Evolutionary conservation across 2,888 invertebrate species (phyloP).

Genomic region (Conomelus anceps): DNA sequence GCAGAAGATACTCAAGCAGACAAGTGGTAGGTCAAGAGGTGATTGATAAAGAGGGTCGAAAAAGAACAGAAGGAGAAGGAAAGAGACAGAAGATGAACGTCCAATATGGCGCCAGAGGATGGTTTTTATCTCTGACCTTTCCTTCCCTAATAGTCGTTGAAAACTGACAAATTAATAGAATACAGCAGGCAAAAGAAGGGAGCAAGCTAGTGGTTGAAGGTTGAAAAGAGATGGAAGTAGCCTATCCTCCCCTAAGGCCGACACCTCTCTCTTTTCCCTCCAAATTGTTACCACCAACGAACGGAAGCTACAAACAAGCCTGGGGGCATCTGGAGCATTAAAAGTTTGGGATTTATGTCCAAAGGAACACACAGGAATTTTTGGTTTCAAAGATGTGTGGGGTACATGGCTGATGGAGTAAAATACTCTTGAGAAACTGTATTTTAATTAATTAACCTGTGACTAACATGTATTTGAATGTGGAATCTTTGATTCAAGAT

Average conservation of each 20-base stretch:
- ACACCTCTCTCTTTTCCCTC: not conserved
- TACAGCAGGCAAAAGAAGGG: not conserved
- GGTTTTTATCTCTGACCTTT: constrained; percentile 8
- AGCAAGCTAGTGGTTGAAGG: not conserved
- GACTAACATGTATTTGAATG: too few relatives aligned
- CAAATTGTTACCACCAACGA: not conserved
- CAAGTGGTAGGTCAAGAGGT: not conserved
- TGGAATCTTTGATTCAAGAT: too few relatives aligned
- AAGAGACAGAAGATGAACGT: constrained; percentile 4
- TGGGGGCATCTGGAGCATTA: not conserved
- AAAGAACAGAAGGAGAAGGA: constrained; percentile 2
- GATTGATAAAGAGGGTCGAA: not conserved
- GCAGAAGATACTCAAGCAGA: too few relatives aligned
- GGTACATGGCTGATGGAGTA: too few relatives aligned
- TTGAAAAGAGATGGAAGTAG: not conserved
- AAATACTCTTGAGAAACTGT: too few relatives aligned
- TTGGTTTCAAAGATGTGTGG: too few relatives aligned
- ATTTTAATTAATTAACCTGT: too few relatives aligned
- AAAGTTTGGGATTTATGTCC: not conserved
- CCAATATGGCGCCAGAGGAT: not conserved
- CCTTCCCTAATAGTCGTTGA: not conserved
- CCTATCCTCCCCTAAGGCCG: too few relatives aligned
- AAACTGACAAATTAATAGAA: constrained; percentile 14
- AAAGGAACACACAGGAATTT: not conserved
- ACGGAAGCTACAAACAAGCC: not conserved